Percentiles rank a stretch among this genome's conserved stretches.
phyloP scores from a whole-genome alignment of 1,140 invertebrate genomes.

The Aphelenchoides avenae region DNA sequence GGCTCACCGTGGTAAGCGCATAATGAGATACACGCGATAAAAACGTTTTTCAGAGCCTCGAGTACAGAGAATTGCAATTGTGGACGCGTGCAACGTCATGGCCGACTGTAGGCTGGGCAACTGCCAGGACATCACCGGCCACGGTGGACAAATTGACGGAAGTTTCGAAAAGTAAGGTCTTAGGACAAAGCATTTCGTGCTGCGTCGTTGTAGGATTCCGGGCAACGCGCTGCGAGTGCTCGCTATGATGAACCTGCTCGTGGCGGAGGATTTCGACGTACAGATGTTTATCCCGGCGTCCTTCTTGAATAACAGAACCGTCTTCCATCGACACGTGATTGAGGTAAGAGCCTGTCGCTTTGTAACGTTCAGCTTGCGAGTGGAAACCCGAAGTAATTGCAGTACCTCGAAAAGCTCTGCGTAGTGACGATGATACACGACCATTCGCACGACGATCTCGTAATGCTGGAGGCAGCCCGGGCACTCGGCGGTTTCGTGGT shows the following conservation, averaged over 20 bases:
- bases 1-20: no score
- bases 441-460: constrained; percentile 27
- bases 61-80: constrained; percentile 14
- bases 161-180: no score
- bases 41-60: no score
- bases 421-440: constrained; percentile 12
- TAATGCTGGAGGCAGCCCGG: constrained; percentile 32
- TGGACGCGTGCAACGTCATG: constrained; percentile 9
- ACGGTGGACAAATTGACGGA: no score
- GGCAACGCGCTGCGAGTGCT: constrained; percentile 13
- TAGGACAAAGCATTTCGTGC: neutral
- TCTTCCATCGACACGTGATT: constrained; percentile 13
- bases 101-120: neutral
- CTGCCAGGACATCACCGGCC: no score
- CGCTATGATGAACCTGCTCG: constrained; percentile 2
- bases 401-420: constrained; percentile 16
- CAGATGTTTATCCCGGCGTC: constrained; percentile 16
- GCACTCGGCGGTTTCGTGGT: constrained; percentile 26
- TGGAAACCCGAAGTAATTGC: neutral
- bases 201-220: neutral
- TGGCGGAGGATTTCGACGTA: constrained; percentile 7
- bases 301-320: constrained; percentile 15
- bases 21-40: no score
- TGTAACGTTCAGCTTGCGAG: neutral
- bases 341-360: no score